Conservation (phyloP, 2,797 vertebrate species). For the Tadarida brasiliensis region DNA sequence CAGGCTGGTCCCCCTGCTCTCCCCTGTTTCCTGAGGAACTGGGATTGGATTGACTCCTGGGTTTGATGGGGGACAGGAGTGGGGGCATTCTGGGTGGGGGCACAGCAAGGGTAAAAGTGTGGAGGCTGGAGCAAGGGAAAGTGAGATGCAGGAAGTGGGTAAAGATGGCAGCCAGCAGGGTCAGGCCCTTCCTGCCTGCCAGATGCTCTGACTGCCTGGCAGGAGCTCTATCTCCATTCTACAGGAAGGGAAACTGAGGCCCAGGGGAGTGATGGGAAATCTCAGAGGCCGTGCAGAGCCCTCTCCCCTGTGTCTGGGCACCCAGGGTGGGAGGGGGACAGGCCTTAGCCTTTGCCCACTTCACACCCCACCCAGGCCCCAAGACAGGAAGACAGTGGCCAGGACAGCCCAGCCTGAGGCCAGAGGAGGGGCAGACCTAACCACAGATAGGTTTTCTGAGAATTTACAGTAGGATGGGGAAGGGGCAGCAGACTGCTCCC, state of each 20-base stretch:
- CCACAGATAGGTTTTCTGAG: slow-evolving; percentile 66
- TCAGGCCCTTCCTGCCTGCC: neutral
- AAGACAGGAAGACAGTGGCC: slow-evolving; percentile 58
- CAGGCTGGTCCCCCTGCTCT: neutral
- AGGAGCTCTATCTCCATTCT: neutral
- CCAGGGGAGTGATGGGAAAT: neutral
- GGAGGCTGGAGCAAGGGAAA: neutral
- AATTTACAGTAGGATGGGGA: slow-evolving; percentile 50
- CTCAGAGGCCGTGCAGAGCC: neutral
- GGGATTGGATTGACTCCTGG: neutral
- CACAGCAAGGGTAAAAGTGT: too few species aligned
- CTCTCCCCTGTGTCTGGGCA: neutral
- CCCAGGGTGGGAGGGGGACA: neutral
- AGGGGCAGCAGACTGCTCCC: neutral
- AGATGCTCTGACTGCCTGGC: neutral
- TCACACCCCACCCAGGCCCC: neutral
- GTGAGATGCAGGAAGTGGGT: neutral
- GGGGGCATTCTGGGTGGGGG: neutral
- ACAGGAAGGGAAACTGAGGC: neutral
- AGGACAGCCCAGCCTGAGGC: neutral
- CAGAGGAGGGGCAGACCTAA: neutral
- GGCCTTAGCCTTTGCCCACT: neutral
- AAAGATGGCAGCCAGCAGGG: neutral
- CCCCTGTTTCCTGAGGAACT: neutral
- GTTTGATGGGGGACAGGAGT: neutral